Base-by-base conservation (phyloP, 1,140 invertebrate species). In the Drosophila takahashii region DNA sequence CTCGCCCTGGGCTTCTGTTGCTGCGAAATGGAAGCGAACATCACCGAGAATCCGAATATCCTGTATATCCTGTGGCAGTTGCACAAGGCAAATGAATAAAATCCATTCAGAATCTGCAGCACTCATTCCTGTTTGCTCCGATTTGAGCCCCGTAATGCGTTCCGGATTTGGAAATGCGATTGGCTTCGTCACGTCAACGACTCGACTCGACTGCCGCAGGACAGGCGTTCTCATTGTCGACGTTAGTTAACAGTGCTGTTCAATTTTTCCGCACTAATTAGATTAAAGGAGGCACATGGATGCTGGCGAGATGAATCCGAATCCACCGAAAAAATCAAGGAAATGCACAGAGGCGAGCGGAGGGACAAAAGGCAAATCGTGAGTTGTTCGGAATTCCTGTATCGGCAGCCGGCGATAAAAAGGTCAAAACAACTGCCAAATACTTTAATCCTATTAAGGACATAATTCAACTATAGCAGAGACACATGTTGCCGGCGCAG, bases 361-460 rank as follows among this genome's bases (percentile, higher is more conserved):
- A 59, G 50, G 15, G 48, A 60, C 42, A 56, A 59, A 62, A 74
- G 42, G 62, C 29, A 53, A 69, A 73, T 79, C 57, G 59, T 62
- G 69, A 78, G 66, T 58, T 81, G 78, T 56, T 48, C 66, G 70
- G 64, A 74, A 78, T 71, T 87, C 65, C 79, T 54, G 54, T 57
- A 61, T 73, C 59, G 81, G 53, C 72, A 86, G 77, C 70, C 84
- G 79, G 71, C 66, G 72, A 83, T 81, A 79, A 87, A 85, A 87
- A 83, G 83, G 76, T 74, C 71, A 81, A 83, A 85, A 79, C 59
- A 86, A 87, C 81, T 89, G 84, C 54, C 71, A 81, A 87, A 87
- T 87, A 89, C 83, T 89, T 87, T 87, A 87, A 87, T 87, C 83
- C 83, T 87, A 87, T 87, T 87, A 87, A 74, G 77, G 79, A 71